Base-by-base conservation (phyloP, 2,113 vertebrate genomes). In the Haemorhous mexicanus region DNA sequence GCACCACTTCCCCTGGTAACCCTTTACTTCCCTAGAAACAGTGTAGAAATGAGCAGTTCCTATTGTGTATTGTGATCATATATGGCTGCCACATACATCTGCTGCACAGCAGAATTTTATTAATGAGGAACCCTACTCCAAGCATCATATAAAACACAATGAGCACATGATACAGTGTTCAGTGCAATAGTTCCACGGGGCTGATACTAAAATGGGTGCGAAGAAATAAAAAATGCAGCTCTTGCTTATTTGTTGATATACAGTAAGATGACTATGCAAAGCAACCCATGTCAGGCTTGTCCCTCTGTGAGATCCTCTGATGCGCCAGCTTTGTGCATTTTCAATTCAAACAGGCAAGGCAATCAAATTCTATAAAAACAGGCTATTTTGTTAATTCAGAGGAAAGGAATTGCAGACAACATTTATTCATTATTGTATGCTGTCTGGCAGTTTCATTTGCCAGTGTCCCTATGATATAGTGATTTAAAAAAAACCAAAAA, bases 1-100 rank as follows among this genome's bases (percentile, higher is more conserved):
- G 70, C 50, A 80, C 93, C 79, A 97, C 94, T 97, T 97, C 97
- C 96, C 93, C 73, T 96, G 90, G 94, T 97, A 97, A 97, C 95
- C 93, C 92, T 96, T 92, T 89, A 95, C 96, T 97, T 98, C 95
- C 90, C 80, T 84, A 93, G 95, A 83, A 96, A 94, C 89, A 37
- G 59, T 80, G 87, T 67, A 97, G 96, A 97, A 95, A 94, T 89
- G 84, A 96, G 79, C 91, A 84, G 50, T 78, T 89, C 70, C 74
- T 95, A 76, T 90, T 61, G 92, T 96, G 84, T 59, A 77, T 64
- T 90, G 91, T 88, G 76, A 49, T 81, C 68, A n/a, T 91, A 56
- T 55, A 83, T 91, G 80, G 82, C 85, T 81, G 74, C 76, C 88
- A 87, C 85, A 62, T 59, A 56, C 41, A 93, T 79, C 70, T 67